Conservation (phyloP, 2,888 invertebrate genomes). For the Koerneria pararmatus region DNA sequence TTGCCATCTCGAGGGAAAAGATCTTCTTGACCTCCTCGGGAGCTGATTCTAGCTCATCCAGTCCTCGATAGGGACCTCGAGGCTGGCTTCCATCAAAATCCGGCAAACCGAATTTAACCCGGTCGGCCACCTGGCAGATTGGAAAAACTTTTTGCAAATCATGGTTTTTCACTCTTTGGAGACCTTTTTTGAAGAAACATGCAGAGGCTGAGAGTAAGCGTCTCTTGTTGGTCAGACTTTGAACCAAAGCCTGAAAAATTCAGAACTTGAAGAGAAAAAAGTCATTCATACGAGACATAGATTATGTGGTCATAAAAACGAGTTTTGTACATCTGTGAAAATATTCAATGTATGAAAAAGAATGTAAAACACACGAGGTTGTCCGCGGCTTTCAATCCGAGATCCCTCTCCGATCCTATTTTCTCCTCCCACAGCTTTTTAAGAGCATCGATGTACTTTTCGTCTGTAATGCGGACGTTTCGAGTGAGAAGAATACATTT, state of each 20-base stretch:
- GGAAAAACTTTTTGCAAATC: too few species aligned
- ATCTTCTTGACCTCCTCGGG: slow-evolving; percentile 53
- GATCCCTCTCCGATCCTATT: slow-evolving; percentile 52
- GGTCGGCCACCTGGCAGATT: slow-evolving; percentile 35
- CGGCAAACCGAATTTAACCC: slow-evolving; percentile 48
- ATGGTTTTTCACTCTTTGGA: too few species aligned
- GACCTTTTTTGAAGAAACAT: too few species aligned
- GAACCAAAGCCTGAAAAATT: too few species aligned
- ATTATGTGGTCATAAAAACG: too few species aligned
- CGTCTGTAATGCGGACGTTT: slow-evolving; percentile 39
- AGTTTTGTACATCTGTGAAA: too few species aligned
- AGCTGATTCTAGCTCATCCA: slow-evolving; percentile 47
- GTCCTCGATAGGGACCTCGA: slow-evolving; percentile 40
- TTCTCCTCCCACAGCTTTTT: slow-evolving; percentile 52
- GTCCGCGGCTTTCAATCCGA: slow-evolving; percentile 52
- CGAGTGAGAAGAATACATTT: too few species aligned
- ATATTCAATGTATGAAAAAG: neutral
- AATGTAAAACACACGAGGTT: slow-evolving; percentile 30
- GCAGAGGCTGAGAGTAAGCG: too few species aligned
- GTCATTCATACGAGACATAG: neutral
- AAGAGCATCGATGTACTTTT: slow-evolving; percentile 52
- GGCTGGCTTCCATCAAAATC: slow-evolving; percentile 41
- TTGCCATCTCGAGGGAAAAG: slow-evolving; percentile 53
- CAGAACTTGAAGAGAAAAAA: slow-evolving; percentile 1
- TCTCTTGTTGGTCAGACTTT: too few species aligned